phyloP scores from a whole-genome alignment of 2,797 vertebrate genomes.

The Etheostoma perlongum region DNA sequence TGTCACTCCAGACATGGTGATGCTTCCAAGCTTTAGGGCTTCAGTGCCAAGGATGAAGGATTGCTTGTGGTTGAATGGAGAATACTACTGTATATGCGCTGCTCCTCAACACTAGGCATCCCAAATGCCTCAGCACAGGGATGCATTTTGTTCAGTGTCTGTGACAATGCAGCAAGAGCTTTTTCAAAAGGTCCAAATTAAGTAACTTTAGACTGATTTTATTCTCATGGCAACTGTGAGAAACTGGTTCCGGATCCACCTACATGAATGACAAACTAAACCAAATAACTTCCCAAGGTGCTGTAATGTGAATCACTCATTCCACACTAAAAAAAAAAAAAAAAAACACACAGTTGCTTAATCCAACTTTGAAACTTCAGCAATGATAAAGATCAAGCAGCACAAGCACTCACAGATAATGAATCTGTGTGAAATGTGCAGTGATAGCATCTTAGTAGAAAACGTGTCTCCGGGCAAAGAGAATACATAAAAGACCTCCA shows the following conservation, averaged over 20 bases:
- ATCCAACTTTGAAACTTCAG: slow-evolving; percentile 69
- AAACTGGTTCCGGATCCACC: background rate
- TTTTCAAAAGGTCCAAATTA: slow-evolving; percentile 21
- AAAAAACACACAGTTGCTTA: slow-evolving; percentile 56
- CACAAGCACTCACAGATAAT: slow-evolving; percentile 64
- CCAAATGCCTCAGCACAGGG: slow-evolving; percentile 37
- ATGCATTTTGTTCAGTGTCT: slow-evolving; percentile 29
- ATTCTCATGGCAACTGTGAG: background rate
- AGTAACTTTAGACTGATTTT: slow-evolving; percentile 39
- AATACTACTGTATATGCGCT: slow-evolving; percentile 26
- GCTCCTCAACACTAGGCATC: slow-evolving; percentile 40
- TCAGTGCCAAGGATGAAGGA: slow-evolving; percentile 40
- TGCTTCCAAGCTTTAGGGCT: slow-evolving; percentile 42
- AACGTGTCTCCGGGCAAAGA: slow-evolving; percentile 67
- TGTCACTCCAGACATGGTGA: slow-evolving; percentile 46
- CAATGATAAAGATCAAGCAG: slow-evolving; percentile 70
- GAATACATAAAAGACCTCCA: slow-evolving; percentile 74
- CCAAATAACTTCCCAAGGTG: slow-evolving; percentile 3
- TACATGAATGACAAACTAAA: slow-evolving; percentile 16
- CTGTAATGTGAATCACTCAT: slow-evolving; percentile 27
- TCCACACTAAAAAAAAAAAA: slow-evolving; percentile 55
- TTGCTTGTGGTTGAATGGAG: slow-evolving; percentile 34
- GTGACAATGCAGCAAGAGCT: slow-evolving; percentile 12
- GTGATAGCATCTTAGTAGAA: slow-evolving; percentile 77
- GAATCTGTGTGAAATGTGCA: slow-evolving; percentile 61